Conservation (phyloP, 2,888 invertebrate genomes). For the Spialia ferax region DNA sequence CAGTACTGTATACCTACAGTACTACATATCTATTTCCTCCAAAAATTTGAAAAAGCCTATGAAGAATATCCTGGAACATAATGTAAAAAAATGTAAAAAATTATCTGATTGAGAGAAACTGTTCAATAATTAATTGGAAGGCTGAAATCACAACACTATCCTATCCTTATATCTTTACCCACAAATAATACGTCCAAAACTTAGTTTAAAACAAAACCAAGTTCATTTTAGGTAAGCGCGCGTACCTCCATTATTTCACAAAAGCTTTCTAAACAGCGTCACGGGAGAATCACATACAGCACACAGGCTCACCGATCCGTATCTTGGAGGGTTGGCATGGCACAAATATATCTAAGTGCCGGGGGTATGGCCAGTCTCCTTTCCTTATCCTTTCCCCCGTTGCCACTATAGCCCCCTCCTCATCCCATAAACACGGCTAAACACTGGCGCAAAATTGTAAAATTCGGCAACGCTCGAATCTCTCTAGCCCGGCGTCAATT, state of each 20-base stretch:
- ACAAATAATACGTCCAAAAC: neutral
- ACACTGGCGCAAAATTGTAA: conserved; percentile 80
- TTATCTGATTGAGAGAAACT: too few species aligned
- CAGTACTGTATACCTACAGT: too few species aligned
- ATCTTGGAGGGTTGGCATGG: conserved; percentile 72
- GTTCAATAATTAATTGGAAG: too few species aligned
- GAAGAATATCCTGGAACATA: too few species aligned
- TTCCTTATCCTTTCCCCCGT: conserved; percentile 77
- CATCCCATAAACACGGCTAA: conserved; percentile 78
- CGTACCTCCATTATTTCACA: conserved; percentile 68
- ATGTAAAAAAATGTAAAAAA: too few species aligned
- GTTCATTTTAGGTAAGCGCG: conserved; percentile 22
- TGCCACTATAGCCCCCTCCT: conserved; percentile 68
- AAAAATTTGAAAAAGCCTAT: too few species aligned
- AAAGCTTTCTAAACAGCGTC: conserved; percentile 70
- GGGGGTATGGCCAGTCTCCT: conserved; percentile 60
- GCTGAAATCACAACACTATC: too few species aligned
- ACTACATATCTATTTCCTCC: too few species aligned
- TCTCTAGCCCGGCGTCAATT: conserved; percentile 72
- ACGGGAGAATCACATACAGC: conserved; percentile 63
- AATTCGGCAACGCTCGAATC: conserved; percentile 73
- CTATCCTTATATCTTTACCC: too few species aligned
- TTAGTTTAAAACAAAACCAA: neutral
- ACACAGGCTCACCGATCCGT: conserved; percentile 65
- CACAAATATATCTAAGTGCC: conserved; percentile 80